phyloP scores from a whole-genome alignment of 2,797 vertebrate species.

The Cottoperca gobio region DNA sequence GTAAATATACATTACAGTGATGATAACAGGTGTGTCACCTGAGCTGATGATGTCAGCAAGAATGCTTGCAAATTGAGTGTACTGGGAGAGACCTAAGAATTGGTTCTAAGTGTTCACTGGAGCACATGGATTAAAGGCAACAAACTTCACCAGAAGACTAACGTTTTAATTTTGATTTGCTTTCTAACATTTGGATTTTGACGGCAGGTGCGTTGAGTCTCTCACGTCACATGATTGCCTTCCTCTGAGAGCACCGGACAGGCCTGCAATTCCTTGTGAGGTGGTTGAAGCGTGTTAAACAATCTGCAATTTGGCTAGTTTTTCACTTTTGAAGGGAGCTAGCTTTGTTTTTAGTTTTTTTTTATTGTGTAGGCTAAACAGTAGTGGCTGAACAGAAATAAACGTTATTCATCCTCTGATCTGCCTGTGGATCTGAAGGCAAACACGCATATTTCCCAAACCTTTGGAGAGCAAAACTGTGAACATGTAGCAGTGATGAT shows the following conservation, averaged over 20 bases:
- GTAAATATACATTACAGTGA: neutral
- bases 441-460: slow-evolving; percentile 23
- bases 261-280: too few relatives aligned
- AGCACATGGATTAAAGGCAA: too few relatives aligned
- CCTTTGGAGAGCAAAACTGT: neutral
- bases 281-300: too few relatives aligned
- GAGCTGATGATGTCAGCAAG: neutral
- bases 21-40: neutral
- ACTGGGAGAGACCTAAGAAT: too few relatives aligned
- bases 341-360: neutral
- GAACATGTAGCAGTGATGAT: slow-evolving; percentile 17
- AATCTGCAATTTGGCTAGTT: too few relatives aligned
- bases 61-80: neutral
- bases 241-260: too few relatives aligned
- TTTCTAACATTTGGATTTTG: too few relatives aligned
- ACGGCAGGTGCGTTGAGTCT: too few relatives aligned
- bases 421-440: neutral
- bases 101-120: too few relatives aligned
- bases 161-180: too few relatives aligned
- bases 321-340: neutral
- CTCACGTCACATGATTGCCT: too few relatives aligned
- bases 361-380: neutral
- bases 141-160: too few relatives aligned
- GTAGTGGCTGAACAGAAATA: neutral
- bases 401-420: neutral